Percentiles rank a stretch among this genome's conserved stretches.
Conservation (phyloP, 2,113 vertebrate genomes). For the Cichladusa arquata region DNA sequence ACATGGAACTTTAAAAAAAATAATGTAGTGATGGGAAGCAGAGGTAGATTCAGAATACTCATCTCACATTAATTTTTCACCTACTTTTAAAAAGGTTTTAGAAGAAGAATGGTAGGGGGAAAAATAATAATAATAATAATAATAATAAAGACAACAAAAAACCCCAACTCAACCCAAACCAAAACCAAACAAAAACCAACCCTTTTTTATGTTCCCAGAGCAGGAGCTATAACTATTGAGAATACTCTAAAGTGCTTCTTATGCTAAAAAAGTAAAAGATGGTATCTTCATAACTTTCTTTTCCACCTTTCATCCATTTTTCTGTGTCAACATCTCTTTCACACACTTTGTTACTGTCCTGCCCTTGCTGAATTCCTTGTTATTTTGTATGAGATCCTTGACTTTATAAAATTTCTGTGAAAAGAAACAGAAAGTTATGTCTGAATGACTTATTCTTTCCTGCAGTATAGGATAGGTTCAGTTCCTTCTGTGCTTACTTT, state of each 20-base stretch:
- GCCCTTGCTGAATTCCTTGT: background rate
- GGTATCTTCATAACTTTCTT: background rate
- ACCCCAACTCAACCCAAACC: fast-evolving
- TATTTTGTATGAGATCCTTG: background rate
- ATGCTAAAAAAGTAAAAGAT: background rate
- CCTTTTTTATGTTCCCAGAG: background rate
- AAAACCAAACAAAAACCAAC: background rate
- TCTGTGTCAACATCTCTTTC: background rate
- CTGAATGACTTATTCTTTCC: background rate
- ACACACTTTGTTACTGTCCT: background rate
- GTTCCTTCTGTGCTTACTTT: background rate
- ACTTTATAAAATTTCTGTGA: background rate
- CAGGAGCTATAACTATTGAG: background rate
- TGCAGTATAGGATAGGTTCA: background rate
- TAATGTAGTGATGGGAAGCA: background rate
- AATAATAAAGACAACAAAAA: background rate
- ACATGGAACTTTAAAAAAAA: background rate
- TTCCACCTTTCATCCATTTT: background rate
- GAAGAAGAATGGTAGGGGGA: background rate
- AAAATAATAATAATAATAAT: background rate
- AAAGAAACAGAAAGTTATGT: background rate
- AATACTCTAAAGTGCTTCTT: background rate
- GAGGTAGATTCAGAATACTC: background rate
- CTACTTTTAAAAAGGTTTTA: background rate
- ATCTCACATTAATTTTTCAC: background rate